phyloP scores from a whole-genome alignment of 1,140 invertebrate species.

The Lethocerus indicus region DNA sequence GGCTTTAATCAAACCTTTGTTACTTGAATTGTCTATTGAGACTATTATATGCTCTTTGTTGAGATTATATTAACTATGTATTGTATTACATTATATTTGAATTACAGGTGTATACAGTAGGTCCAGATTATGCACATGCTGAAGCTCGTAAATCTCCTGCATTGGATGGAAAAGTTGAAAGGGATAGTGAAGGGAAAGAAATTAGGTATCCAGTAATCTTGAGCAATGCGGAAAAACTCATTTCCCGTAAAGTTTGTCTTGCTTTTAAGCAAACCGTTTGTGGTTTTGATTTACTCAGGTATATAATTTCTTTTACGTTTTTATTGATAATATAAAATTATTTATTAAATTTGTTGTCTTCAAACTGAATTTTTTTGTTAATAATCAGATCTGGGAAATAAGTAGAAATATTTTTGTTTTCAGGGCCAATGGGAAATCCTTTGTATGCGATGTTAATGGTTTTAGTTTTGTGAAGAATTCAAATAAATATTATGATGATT shows the following conservation, averaged over 20 bases:
- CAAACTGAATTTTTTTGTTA: not conserved
- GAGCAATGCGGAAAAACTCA: conserved; percentile 95
- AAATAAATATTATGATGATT: conserved; percentile 99
- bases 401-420: conserved; percentile 19
- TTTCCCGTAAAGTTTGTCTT: conserved; percentile 92
- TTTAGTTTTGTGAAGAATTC: conserved; percentile 99
- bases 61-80: no score
- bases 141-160: conserved; percentile 97
- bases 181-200: conserved; percentile 96
- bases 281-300: conserved; percentile 94
- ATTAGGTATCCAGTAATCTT: conserved; percentile 77
- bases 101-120: conserved; percentile 73
- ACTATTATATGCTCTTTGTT: no score
- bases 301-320: conserved; percentile 9
- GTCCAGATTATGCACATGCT: conserved; percentile 97
- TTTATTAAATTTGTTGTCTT: not conserved
- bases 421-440: conserved; percentile 94
- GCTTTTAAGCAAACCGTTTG: conserved; percentile 99
- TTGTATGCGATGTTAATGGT: conserved; percentile 99
- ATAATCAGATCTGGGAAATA: not conserved
- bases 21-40: no score
- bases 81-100: not conserved
- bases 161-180: conserved; percentile 93
- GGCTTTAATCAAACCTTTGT: no score
- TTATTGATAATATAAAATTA: conserved; percentile 1